Evolutionary conservation across 2,888 invertebrate species (phyloP), one percentile per base, ranked within the genome.

Genomic region (Xylota sylvarum): DNA sequence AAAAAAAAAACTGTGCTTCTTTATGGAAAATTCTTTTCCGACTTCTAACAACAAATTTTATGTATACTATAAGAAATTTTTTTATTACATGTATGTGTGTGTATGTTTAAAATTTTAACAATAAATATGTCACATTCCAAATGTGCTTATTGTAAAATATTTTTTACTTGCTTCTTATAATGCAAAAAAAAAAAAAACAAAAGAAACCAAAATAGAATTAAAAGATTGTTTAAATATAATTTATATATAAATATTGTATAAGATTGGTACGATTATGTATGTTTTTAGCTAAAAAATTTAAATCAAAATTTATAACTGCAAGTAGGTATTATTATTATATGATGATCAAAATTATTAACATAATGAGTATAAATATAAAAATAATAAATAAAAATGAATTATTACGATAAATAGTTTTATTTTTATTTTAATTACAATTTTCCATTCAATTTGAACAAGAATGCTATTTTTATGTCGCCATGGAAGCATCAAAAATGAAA

Each of bases 81-180:
- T 5, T 17, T 27, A 64, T 40, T 52, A n/a, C 60, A 43, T 60
- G 50, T 69, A 43, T 60, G 50, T 69, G 77, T 69, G 58, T 60
- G 37, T 60, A 56, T 58, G 14, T 48, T 19, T 48, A 67, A 67
- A 46, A 35, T 78, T 55, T 17, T 17, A 14, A 65, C 23, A 62
- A 50, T 9, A 40, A 37, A 73, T 62, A 56, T 48, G 4, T 52
- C 62, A 73, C 64, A 70, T 52, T 58, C 14, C 10, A 52, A 70
- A 85, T 80, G 70, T 70, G 80, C 64, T 85, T 52, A 50, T 5
- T 80, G 84, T 85, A 80, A 48, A 81, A 81, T 81, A 77, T 85
- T 85, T 85, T 85, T 85, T 85, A 85, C 85, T 76, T 65, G 80
- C 74, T 85, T 85, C 74, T 58, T 70, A 62, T 56, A 69, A 77